Base-by-base conservation (phyloP, 2,113 vertebrate species). In the Dolichotis patagonum region DNA sequence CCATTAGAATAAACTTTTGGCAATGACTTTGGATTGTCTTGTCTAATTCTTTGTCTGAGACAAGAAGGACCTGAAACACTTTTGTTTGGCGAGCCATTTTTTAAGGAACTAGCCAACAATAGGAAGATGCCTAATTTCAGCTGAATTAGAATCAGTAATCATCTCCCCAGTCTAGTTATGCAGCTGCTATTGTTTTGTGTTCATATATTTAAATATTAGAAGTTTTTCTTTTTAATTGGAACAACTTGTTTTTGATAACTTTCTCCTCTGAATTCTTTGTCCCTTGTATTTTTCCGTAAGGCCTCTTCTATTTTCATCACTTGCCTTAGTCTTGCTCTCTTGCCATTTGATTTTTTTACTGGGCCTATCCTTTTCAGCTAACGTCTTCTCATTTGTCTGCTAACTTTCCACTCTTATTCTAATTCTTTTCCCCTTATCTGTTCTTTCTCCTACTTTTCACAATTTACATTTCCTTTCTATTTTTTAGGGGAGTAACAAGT, bases 401-500 rank as follows among this genome's bases (percentile, higher is more conserved):
- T 78, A 56, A 4, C 13, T 8, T 83, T 86, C 22, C 41, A 20
- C 11, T 30, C 52, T 78, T 43, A 14, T 20, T 26, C 11, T 54
- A 0, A 82, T 17, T 35, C 24, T 77, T 1, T 78, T 26, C 30
- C 88, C 78, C 22, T 30, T 94, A 65, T 35, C 58, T 84, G 46
- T 77, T 65, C 56, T 2, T 19, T 56, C 41, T 96, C 62, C 30
- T 96, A 77, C 65, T 85, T 87, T 85, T 32, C 52, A 71, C n/a
- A 87, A 81, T 49, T 94, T 78, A 22, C 13, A 97, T 93, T 90
- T 82, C 73, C 13, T 85, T 91, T 71, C 82, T 62, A 20, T 32
- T 83, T 95, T 89, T 75, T n/a, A 67, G 22, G 22, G 16, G 80
- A 96, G 38, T 83, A 97, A 95, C 95, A 94, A 94, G 38, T 60